These are phyloP conservation scores for Callospermophilus lateralis DNA, from an alignment of 2,113 vertebrate species.

Conservation along the genomic window DNA sequence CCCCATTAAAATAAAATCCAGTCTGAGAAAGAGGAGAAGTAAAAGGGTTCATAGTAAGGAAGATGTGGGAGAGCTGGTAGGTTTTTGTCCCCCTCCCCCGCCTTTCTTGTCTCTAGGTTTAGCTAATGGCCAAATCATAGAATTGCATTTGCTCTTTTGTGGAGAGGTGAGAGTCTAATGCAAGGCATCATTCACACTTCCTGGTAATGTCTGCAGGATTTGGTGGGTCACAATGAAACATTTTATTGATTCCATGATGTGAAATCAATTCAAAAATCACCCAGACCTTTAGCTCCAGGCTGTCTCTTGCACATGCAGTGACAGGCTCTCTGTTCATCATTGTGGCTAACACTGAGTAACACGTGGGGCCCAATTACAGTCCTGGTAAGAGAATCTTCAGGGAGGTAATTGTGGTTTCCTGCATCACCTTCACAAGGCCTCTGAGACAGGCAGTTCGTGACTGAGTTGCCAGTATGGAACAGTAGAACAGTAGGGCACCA, in stretches of 20 bases:
- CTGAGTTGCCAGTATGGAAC: slow-evolving; percentile 76
- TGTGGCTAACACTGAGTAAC: slow-evolving; percentile 74
- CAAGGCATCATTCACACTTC: slow-evolving; percentile 38
- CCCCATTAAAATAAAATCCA: background rate
- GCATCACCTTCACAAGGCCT: slow-evolving; percentile 78
- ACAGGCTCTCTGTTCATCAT: slow-evolving; percentile 61
- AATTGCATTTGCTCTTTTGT: background rate
- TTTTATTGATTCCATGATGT: slow-evolving; percentile 80
- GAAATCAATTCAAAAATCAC: slow-evolving; percentile 70
- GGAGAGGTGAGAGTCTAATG: background rate
- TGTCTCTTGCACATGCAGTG: background rate
- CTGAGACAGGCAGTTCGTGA: slow-evolving; percentile 25
- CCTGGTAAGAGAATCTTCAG: slow-evolving; percentile 77
- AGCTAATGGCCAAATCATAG: slow-evolving; percentile 32
- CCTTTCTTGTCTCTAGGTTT: slow-evolving; percentile 33
- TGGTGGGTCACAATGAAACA: slow-evolving; percentile 52
- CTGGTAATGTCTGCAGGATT: slow-evolving; percentile 47
- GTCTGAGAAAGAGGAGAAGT: background rate
- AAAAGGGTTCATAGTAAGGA: background rate
- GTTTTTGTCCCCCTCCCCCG: background rate
- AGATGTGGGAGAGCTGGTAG: background rate
- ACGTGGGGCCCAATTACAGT: slow-evolving; percentile 78
- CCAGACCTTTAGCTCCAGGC: slow-evolving; percentile 65
- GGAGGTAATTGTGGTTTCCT: slow-evolving; percentile 79
- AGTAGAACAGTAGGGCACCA: slow-evolving; percentile 70